Percentiles rank a stretch among this genome's conserved stretches.
phyloP scores from a whole-genome alignment of 1,140 invertebrate genomes.

The Zaprionus lachaisei region DNA sequence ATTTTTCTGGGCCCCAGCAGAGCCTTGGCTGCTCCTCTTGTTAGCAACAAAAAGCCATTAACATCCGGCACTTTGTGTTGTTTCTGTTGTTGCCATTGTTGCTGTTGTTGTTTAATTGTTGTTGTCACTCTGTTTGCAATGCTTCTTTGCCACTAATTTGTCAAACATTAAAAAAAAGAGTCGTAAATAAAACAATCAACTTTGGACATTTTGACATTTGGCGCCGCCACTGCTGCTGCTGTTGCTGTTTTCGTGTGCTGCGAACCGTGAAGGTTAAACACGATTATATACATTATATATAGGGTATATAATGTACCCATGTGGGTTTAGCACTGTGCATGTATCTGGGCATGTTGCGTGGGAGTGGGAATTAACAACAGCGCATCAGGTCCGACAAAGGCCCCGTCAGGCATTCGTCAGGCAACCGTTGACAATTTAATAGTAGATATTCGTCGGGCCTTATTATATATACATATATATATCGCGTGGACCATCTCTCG shows the following conservation, averaged over 20 bases:
- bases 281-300: conserved; percentile 1
- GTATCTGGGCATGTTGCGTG: conserved; percentile 1
- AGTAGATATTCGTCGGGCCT: not conserved
- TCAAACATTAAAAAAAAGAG: conserved; percentile 74
- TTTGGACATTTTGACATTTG: conserved; percentile 73
- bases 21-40: conserved; percentile 13
- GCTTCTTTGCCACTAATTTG: conserved; percentile 71
- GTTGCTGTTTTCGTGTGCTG: conserved; percentile 34
- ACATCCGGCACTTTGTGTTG: conserved; percentile 65
- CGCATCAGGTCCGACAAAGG: conserved; percentile 21
- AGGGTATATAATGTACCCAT: conserved; percentile 14
- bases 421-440: conserved; percentile 29
- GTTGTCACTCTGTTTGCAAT: conserved; percentile 40
- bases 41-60: conserved; percentile 65
- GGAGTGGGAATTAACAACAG: conserved; percentile 31
- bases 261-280: conserved; percentile 56
- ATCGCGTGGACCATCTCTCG: not conserved
- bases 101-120: conserved; percentile 31
- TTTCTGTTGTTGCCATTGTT: conserved; percentile 45
- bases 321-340: not conserved
- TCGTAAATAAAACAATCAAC: conserved; percentile 82
- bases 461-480: not conserved
- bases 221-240: conserved; percentile 18
- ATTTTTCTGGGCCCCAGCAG: conserved; percentile 34
- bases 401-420: not conserved